phyloP scores from a whole-genome alignment of 2,797 vertebrate species.

The Sarcoramphus papa region DNA sequence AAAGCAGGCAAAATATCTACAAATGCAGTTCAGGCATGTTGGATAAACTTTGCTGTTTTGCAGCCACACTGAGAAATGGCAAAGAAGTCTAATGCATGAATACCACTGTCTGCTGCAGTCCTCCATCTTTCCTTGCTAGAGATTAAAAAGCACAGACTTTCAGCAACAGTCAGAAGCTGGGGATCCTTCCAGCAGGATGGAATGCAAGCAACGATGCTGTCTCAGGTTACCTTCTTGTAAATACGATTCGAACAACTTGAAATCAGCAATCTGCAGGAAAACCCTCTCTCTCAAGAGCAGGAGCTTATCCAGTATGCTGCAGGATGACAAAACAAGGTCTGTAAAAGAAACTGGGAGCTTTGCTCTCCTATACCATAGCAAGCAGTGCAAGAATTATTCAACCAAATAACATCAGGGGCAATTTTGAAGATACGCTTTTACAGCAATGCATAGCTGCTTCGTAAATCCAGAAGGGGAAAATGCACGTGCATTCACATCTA shows the following conservation, averaged over 20 bases:
- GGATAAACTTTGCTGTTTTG: not conserved
- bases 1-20: not conserved
- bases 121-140: not conserved
- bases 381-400: not conserved
- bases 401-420: not conserved
- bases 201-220: not conserved
- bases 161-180: not conserved
- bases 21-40: not conserved
- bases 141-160: not conserved
- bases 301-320: not conserved
- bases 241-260: not conserved
- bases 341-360: not conserved
- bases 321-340: not conserved
- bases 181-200: not conserved
- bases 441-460: not conserved
- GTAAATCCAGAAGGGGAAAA: not conserved
- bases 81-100: not conserved
- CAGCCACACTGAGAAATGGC: not conserved
- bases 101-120: not conserved
- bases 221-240: not conserved
- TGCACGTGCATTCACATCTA: not conserved
- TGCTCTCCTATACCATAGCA: not conserved
- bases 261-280: not conserved
- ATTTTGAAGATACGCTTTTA: not conserved
- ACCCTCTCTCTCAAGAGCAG: not conserved